Base-by-base conservation (phyloP, 2,888 invertebrate species). In the Chirona hameri region DNA sequence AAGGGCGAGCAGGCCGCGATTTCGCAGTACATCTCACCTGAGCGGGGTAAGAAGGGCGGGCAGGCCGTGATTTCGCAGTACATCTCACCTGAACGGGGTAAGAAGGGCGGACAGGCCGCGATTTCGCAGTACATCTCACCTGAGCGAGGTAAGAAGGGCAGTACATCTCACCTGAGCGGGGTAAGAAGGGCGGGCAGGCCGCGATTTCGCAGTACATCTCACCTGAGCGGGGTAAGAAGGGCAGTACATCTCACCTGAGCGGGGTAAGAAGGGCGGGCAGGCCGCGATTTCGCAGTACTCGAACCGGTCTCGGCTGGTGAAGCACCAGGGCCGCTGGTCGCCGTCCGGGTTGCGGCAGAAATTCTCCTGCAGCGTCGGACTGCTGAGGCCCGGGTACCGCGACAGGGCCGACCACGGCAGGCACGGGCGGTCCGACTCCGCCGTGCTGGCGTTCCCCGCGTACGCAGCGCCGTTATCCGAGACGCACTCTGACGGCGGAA, bases 261-360 rank as follows among this genome's bases (percentile, higher is more conserved):
- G n/a, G 3, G 79, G 79, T 12, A 79, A 52, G 52, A 79, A 79
- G 10, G 79, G 79, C n/a, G 79, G 79, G 18, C 79, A 79, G 12
- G 79, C 52, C 1, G 90, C 90, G 83, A 91, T 89, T 84, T 90
- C 90, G 85, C 91, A 91, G 84, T 88, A 88, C 82, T 91, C 91
- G 84, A 88, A 89, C 83, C 88, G 85, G 4, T 84, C 85, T n/a
- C 85, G 85, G 81, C 87, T 86, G 7, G 89, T 88, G 87, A 89
- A 91, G 84, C 91, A 91, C 91, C 91, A 91, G 0, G 91, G 91
- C 60, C 87, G 87, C 85, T 84, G 86, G 87, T 89, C 89, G 57
- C 85, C 85, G 83, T 89, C 88, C 9, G 89, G 90, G 86, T 91
- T 91, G 82, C 91, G 89, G 85, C 91, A 91, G 86, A 88, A 89